Evolutionary conservation across 2,797 vertebrate genomes (phyloP), one percentile per base, ranked within the genome.

Genomic region (Acanthopagrus latus): DNA sequence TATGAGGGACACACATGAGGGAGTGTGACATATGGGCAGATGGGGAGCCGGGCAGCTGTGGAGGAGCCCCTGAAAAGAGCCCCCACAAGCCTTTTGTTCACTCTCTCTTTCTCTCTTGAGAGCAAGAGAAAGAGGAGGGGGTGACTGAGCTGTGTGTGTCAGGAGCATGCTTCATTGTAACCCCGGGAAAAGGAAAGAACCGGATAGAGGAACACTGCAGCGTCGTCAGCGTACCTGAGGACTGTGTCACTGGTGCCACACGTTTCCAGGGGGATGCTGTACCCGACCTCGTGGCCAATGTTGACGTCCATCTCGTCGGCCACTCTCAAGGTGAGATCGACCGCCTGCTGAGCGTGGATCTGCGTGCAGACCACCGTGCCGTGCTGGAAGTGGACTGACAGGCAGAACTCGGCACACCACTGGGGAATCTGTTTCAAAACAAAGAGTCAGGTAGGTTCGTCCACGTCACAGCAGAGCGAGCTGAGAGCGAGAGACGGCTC

Each of bases 291-390:
- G 0, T 98, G 97, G 11, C 97, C 96, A 0, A 97, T 88, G 86
- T 94, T 96, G 54, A 98, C 95, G 0, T 98, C 97, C 97, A 98
- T 97, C 80, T 98, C 97, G 0, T 98, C 97, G 0, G 97, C 95
- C 3, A 95, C 96, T 0, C 93, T 94, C 18, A 98, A 89, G 2
- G 97, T 96, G 17, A 98, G 93, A 82, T 95, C 88, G 7, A 97
- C 91, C 0, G 96, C 95, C 7, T 95, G 93, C 86, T 93, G 96
- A 10, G 85, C 78, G 65, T 96, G 95, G 1, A 75, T 93, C 95
- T 97, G 96, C 0, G 94, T 93, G 69, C 96, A 98, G 4, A 97
- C 94, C 62, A 97, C 96, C 3, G 90, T 90, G 0, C 97, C 95
- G 0, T 96, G 94, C 82, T 86, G 94, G 70, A 96, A 97, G 85